Evolutionary conservation across 1,140 invertebrate species (phyloP).

Genomic region (Melanaphis sacchari): DNA sequence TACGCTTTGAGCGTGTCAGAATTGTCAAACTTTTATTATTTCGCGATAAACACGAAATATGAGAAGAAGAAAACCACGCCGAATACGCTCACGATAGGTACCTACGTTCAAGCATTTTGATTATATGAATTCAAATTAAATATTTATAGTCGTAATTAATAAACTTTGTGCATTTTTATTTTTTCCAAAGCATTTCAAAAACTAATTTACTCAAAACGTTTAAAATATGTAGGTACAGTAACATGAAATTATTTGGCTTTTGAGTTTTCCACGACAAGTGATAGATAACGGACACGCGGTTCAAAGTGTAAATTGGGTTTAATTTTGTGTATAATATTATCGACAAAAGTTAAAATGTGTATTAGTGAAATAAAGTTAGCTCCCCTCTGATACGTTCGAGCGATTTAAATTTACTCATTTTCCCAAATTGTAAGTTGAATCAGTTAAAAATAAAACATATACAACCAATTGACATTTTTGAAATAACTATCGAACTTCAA

Average conservation of each 20-base stretch:
- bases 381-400: neutral
- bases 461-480: neutral
- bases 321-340: neutral
- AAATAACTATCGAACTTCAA: neutral
- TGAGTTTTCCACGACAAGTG: neutral
- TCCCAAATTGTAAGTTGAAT: neutral
- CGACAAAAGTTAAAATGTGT: neutral
- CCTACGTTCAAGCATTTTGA: neutral
- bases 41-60: neutral
- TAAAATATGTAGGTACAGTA: neutral
- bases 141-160: neutral
- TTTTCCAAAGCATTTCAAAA: neutral
- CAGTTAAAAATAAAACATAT: neutral
- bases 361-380: neutral
- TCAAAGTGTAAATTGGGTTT: neutral
- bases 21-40: conserved; percentile 11
- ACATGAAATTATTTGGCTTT: neutral
- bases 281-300: neutral
- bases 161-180: neutral
- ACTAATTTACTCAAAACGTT: neutral
- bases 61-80: neutral
- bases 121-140: neutral
- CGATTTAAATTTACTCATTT: neutral
- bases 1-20: neutral
- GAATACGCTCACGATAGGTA: neutral